A percentile compares a stretch with the other conserved stretches of the same genome.
phyloP scores from a whole-genome alignment of 2,797 vertebrate species.

The Aphelocoma californica region DNA sequence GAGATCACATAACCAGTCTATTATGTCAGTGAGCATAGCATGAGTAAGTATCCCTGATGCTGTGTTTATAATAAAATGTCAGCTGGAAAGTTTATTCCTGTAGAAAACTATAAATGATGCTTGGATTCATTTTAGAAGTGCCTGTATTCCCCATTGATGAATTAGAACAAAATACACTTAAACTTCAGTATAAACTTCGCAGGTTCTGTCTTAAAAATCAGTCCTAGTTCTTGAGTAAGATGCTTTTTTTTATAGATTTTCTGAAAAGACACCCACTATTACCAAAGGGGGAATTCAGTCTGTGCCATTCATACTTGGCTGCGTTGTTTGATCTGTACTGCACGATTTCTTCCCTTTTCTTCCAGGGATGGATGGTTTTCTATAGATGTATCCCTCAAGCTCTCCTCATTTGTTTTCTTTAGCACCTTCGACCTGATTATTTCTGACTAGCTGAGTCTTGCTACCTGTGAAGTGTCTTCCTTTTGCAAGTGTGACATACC shows the following conservation, averaged over 20 bases:
- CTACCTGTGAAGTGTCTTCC: background rate
- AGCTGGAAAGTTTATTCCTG: background rate
- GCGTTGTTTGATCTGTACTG: background rate
- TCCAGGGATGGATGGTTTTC: background rate
- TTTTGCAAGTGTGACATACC: background rate
- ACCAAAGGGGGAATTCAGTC: background rate
- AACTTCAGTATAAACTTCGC: background rate
- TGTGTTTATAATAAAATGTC: background rate
- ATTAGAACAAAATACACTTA: background rate
- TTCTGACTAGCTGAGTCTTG: background rate
- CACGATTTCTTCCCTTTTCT: background rate
- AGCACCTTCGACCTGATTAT: background rate
- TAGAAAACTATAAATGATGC: background rate
- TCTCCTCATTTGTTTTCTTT: background rate
- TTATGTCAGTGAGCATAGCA: background rate
- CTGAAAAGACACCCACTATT: background rate
- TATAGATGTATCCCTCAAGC: background rate
- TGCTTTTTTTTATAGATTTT: background rate
- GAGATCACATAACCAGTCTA: background rate
- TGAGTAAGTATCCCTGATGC: background rate
- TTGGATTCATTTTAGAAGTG: background rate
- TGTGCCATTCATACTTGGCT: background rate
- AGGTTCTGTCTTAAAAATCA: background rate
- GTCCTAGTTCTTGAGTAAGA: background rate
- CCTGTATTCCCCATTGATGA: background rate